Evolutionary conservation across 64 coral and sea anemone genomes (phyloP).

Genomic region (Cladopsammia gracilis): DNA sequence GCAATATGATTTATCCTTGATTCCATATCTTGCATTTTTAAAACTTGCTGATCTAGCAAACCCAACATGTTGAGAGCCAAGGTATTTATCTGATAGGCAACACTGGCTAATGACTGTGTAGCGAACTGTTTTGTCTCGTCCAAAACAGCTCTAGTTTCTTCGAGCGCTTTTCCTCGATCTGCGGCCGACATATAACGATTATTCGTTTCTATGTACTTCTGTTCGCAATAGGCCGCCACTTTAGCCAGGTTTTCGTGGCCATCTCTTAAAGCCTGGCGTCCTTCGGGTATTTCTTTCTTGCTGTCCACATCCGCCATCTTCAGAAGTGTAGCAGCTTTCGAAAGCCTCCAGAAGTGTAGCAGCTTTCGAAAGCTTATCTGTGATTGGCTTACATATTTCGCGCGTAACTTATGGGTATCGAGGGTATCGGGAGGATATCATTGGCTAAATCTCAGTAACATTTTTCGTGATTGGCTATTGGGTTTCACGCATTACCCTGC

Average conservation of each 20-base stretch:
- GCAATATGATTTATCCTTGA: slow-evolving; percentile 90
- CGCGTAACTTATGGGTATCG: no score
- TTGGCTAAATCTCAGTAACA: no score
- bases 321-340: no score
- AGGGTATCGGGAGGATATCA: no score
- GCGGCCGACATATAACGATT: slow-evolving; percentile 80
- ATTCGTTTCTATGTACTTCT: slow-evolving; percentile 93
- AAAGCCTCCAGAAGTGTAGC: no score
- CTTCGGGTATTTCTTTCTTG: slow-evolving; percentile 94
- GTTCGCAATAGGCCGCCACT: slow-evolving; percentile 92
- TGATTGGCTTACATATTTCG: no score
- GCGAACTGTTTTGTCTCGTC: slow-evolving; percentile 96
- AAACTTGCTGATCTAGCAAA: slow-evolving; percentile 93
- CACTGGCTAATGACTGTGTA: slow-evolving; percentile 96
- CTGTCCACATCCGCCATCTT: slow-evolving; percentile 98
- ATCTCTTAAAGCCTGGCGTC: slow-evolving; percentile 89
- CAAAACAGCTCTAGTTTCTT: slow-evolving; percentile 88
- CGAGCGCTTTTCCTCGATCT: slow-evolving; percentile 79
- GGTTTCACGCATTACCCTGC: no score
- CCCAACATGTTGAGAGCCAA: slow-evolving; percentile 95
- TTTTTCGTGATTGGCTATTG: no score
- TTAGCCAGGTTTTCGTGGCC: slow-evolving; percentile 95
- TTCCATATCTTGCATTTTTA: slow-evolving; percentile 92
- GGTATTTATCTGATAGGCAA: slow-evolving; percentile 98
- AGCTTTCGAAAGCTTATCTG: no score